These are phyloP conservation scores for Tricholaema leucomelas DNA, from an alignment of 2,113 vertebrate genomes.

Conservation along the genomic window DNA sequence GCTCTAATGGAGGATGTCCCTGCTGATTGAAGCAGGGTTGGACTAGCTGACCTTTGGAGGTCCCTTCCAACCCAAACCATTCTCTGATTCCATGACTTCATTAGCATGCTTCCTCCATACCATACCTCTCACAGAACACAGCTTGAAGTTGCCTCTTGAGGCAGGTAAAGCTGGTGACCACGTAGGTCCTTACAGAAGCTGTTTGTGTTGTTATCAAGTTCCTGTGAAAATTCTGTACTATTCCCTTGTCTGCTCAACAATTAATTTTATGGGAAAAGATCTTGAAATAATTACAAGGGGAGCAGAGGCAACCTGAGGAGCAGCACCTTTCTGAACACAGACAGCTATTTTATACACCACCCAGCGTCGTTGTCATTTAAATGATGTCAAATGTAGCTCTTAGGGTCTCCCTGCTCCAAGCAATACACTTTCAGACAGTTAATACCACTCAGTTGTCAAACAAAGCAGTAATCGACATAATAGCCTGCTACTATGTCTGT, in stretches of 20 bases:
- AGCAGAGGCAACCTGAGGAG: neutral
- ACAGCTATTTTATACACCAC: neutral
- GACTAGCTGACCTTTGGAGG: no score
- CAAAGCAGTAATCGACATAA: constrained; percentile 45
- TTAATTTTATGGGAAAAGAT: neutral
- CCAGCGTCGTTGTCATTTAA: constrained; percentile 31
- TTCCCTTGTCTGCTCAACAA: neutral
- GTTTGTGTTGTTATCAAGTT: neutral
- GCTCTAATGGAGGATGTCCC: no score
- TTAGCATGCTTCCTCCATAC: neutral
- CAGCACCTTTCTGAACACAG: constrained; percentile 18
- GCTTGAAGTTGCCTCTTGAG: neutral
- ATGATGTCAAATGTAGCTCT: constrained; percentile 6
- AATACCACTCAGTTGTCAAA: constrained; percentile 50
- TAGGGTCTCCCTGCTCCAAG: constrained; percentile 29
- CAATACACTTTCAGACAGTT: constrained; percentile 53
- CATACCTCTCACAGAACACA: neutral
- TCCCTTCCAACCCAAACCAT: no score
- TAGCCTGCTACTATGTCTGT: neutral
- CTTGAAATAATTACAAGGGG: neutral
- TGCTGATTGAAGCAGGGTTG: no score
- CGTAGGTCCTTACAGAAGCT: neutral
- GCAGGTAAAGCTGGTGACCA: neutral
- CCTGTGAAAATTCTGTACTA: neutral
- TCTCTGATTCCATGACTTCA: neutral